Conservation (phyloP, 2,888 invertebrate genomes). For the Zaprionus obscuricornis region DNA sequence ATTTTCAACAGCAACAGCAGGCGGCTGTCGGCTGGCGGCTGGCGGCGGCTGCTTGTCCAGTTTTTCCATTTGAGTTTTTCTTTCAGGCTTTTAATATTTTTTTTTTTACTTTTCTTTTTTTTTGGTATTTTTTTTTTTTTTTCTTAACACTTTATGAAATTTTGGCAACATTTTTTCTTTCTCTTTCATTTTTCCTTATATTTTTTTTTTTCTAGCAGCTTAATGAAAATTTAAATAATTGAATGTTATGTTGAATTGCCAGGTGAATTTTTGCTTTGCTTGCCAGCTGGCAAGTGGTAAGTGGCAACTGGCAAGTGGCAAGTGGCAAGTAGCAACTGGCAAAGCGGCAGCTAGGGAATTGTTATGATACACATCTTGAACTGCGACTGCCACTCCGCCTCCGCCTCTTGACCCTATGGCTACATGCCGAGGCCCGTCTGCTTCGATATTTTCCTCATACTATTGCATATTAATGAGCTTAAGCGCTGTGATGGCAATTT, state of each 20-base stretch:
- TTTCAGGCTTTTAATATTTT: slow-evolving; percentile 1
- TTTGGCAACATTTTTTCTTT: slow-evolving; percentile 29
- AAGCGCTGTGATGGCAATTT: slow-evolving; percentile 44
- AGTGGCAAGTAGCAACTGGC: too few species aligned
- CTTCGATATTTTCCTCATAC: slow-evolving; percentile 37
- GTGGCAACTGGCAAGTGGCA: slow-evolving; percentile 35
- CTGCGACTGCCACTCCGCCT: too few species aligned
- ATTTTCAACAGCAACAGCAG: slow-evolving; percentile 66
- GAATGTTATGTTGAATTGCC: slow-evolving; percentile 58
- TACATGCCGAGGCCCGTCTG: too few species aligned
- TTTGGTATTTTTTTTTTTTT: slow-evolving; percentile 42
- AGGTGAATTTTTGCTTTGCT: slow-evolving; percentile 21
- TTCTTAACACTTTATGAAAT: slow-evolving; percentile 69
- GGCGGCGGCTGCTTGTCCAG: slow-evolving; percentile 51
- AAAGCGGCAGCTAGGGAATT: slow-evolving; percentile 5
- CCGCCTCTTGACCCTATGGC: too few species aligned
- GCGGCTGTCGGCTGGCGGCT: too few species aligned
- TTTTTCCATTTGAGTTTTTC: slow-evolving; percentile 22
- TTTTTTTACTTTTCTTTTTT: slow-evolving; percentile 15
- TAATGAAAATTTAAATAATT: slow-evolving; percentile 79
- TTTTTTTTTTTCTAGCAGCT: slow-evolving; percentile 50
- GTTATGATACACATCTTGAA: too few species aligned
- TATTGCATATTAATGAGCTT: slow-evolving; percentile 75
- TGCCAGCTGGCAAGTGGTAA: slow-evolving; percentile 13
- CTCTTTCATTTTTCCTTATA: slow-evolving; percentile 7